These are phyloP conservation scores for Teinopalpus imperialis DNA, from an alignment of 2,888 invertebrate genomes.

Conservation along the genomic window DNA sequence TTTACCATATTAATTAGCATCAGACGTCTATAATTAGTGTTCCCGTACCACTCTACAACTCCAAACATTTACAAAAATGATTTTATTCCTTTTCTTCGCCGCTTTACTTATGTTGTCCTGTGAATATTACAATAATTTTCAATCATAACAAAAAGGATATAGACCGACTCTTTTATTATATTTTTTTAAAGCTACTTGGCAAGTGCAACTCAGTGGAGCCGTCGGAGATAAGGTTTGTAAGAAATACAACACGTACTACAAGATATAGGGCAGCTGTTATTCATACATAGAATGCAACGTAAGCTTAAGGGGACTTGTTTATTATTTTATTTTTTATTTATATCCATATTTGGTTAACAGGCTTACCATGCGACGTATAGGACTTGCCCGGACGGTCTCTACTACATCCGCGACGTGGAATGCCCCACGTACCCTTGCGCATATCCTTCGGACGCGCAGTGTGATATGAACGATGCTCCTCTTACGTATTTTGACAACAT, in stretches of 20 bases:
- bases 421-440: conserved; percentile 88
- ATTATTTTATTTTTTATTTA: conserved; percentile 51
- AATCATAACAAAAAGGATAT: too few species aligned
- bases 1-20: too few species aligned
- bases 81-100: too few species aligned
- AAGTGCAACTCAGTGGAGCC: background rate
- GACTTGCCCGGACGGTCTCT: conserved; percentile 89
- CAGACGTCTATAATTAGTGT: too few species aligned
- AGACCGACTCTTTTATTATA: background rate
- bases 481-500: conserved; percentile 81
- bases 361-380: conserved; percentile 83
- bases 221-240: background rate
- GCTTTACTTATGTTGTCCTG: too few species aligned
- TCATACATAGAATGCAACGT: conserved; percentile 84
- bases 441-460: conserved; percentile 90
- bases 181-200: background rate
- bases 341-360: background rate
- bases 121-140: too few species aligned
- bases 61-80: too few species aligned
- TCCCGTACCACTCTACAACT: too few species aligned
- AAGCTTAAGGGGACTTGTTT: conserved; percentile 8
- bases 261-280: conserved; percentile 85
- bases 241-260: conserved; percentile 72
- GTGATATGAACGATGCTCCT: conserved; percentile 81
- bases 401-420: conserved; percentile 85